A percentile compares a stretch with the other conserved stretches of the same genome.
Evolutionary conservation across 2,113 vertebrate species (phyloP).

Genomic region (Acanthisitta chloris): DNA sequence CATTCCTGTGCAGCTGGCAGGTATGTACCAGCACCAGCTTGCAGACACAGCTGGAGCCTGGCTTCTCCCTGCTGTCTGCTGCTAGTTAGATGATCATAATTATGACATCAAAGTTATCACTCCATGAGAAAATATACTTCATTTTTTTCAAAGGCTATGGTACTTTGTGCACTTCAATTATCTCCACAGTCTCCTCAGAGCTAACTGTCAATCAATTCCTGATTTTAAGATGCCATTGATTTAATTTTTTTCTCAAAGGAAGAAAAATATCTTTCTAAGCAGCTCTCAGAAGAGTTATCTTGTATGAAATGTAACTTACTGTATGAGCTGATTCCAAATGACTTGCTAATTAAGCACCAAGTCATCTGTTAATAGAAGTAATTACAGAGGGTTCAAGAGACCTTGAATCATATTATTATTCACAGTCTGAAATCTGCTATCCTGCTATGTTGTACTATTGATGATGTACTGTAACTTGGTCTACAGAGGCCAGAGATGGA

Average conservation of each 20-base stretch:
- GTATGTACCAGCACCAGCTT: neutral
- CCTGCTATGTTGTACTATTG: neutral
- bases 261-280: neutral
- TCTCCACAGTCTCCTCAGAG: neutral
- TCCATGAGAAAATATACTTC: neutral
- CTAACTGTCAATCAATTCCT: neutral
- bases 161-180: neutral
- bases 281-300: neutral
- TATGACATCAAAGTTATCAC: neutral
- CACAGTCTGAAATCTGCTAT: neutral
- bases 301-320: neutral
- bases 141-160: neutral
- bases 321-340: neutral
- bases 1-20: neutral
- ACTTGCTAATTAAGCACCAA: neutral
- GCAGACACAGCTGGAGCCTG: neutral
- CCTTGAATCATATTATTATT: neutral
- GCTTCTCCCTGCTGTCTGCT: neutral
- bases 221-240: neutral
- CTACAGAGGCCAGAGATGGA: neutral
- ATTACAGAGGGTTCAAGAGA: neutral
- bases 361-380: neutral
- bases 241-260: neutral
- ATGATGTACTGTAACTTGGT: neutral
- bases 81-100: neutral